Conservation (phyloP, 2,113 vertebrate genomes). For the Lophotis ruficrista region DNA sequence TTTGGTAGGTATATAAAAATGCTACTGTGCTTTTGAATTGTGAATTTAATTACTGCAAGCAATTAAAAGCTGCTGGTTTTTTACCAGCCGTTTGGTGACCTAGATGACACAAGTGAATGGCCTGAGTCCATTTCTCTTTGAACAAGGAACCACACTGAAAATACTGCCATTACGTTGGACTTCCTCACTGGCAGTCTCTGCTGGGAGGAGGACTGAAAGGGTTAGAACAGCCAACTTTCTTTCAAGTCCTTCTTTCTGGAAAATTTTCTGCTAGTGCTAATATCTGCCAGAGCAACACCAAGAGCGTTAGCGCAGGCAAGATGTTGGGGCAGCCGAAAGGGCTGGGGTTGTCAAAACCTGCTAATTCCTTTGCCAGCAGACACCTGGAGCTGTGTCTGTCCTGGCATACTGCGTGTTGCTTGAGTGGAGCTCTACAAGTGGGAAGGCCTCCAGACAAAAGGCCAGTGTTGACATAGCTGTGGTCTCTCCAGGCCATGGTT, state of each 20-base stretch:
- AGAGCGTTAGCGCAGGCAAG: neutral
- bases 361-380: neutral
- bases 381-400: neutral
- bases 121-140: neutral
- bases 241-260: conserved; percentile 22
- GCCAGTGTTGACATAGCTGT: conserved; percentile 44
- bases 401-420: neutral
- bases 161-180: neutral
- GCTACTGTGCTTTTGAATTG: neutral
- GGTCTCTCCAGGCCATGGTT: conserved; percentile 1
- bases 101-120: conserved; percentile 19
- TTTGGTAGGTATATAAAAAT: neutral
- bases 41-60: neutral
- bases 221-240: conserved; percentile 8
- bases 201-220: neutral
- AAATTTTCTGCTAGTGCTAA: neutral
- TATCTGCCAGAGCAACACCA: neutral
- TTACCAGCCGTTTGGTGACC: neutral
- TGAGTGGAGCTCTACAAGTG: neutral
- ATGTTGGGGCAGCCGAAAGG: neutral
- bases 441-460: conserved; percentile 38
- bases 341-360: neutral
- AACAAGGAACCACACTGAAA: conserved; percentile 12
- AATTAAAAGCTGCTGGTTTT: neutral
- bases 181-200: conserved; percentile 1